Percentiles rank a stretch among this genome's conserved stretches.
Conservation (phyloP, 2,797 vertebrate genomes). For the Etheostoma nigrum region DNA sequence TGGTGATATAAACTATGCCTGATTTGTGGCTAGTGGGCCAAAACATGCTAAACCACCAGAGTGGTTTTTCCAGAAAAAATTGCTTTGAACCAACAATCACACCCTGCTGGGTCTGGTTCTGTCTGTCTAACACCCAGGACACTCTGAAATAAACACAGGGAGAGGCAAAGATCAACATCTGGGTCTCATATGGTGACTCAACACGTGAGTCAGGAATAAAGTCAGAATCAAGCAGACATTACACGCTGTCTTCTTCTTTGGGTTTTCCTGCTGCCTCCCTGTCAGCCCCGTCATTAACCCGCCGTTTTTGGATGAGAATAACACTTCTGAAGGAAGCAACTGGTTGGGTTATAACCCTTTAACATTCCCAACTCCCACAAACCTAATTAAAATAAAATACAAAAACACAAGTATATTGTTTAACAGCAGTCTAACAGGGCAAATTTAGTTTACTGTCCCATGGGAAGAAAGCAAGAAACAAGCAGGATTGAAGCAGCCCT, state of each 20-base stretch:
- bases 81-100: background rate
- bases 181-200: constrained; percentile 40
- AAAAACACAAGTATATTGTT: background rate
- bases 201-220: constrained; percentile 28
- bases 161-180: constrained; percentile 41
- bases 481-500: constrained; percentile 10
- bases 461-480: background rate
- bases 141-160: constrained; percentile 19
- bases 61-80: background rate
- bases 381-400: background rate
- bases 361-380: constrained; percentile 13
- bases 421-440: background rate
- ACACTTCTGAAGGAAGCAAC: constrained; percentile 1
- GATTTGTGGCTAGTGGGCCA: background rate
- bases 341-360: background rate
- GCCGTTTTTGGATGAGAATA: background rate
- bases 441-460: background rate
- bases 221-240: background rate
- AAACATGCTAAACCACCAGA: background rate
- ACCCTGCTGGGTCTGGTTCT: constrained; percentile 1
- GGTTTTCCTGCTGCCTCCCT: constrained; percentile 42
- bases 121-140: constrained; percentile 12
- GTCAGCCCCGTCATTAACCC: constrained; percentile 10
- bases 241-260: background rate
- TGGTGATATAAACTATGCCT: background rate